A percentile compares a stretch with the other conserved stretches of the same genome.
These are phyloP conservation scores for Zaprionus ornatus DNA, from an alignment of 1,140 invertebrate species.

Conservation along the genomic window DNA sequence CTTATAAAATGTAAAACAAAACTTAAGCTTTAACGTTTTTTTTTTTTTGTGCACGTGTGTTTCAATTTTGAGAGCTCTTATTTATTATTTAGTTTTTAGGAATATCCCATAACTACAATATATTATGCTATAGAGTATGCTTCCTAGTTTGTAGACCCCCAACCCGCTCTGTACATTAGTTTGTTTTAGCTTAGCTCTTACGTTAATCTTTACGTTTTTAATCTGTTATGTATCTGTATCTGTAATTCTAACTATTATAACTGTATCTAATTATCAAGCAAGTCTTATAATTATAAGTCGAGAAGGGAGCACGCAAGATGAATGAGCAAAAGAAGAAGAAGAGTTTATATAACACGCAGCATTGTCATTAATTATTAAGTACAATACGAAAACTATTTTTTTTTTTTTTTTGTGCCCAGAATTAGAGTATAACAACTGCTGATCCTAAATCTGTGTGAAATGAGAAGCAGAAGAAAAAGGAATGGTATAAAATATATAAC, in stretches of 20 bases:
- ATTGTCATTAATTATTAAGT: constrained; percentile 79
- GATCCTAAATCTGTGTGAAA: constrained; percentile 22
- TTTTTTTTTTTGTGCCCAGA: constrained; percentile 48
- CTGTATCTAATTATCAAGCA: constrained; percentile 60
- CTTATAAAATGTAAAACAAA: neutral
- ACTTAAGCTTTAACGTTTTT: constrained; percentile 71
- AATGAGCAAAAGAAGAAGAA: neutral
- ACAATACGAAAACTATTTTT: constrained; percentile 33
- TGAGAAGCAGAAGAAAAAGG: constrained; percentile 4
- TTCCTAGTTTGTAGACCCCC: constrained; percentile 1
- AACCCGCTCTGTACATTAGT: constrained; percentile 25
- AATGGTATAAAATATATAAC: constrained; percentile 38
- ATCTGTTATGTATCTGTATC: constrained; percentile 43
- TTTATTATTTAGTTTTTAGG: constrained; percentile 74
- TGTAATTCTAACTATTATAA: constrained; percentile 27
- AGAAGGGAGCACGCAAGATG: constrained; percentile 38
- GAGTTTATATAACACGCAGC: constrained; percentile 62
- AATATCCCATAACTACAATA: neutral
- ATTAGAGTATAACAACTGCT: constrained; percentile 15
- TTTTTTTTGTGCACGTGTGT: constrained; percentile 44
- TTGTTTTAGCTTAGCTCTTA: constrained; percentile 44
- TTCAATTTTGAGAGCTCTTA: constrained; percentile 46
- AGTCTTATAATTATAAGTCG: constrained; percentile 62
- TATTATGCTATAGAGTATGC: constrained; percentile 5
- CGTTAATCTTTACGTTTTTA: constrained; percentile 39